Evolutionary conservation across 2,113 vertebrate genomes (phyloP).

Genomic region (Oreochromis niloticus): DNA sequence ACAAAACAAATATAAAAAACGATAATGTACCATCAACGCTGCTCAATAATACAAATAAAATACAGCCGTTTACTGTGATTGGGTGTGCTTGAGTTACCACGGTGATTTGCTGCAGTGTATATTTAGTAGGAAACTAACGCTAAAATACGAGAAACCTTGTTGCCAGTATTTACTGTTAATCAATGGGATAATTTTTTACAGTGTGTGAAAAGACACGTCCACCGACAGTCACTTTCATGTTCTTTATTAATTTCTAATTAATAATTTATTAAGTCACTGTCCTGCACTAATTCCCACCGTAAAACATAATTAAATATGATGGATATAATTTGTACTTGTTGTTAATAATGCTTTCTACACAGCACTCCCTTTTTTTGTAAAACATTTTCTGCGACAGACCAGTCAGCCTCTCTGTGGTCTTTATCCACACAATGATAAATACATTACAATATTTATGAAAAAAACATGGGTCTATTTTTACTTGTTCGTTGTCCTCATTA

Average conservation of each 20-base stretch:
- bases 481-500: not conserved
- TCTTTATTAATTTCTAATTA: not conserved
- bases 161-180: not conserved
- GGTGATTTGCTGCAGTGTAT: not conserved
- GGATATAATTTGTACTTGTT: not conserved
- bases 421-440: not conserved
- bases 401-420: not conserved
- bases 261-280: not conserved
- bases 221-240: not conserved
- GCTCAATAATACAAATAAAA: not conserved
- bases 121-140: not conserved
- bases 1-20: not conserved
- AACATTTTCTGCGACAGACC: not conserved
- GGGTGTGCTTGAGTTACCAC: not conserved
- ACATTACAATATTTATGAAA: not conserved
- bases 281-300: not conserved
- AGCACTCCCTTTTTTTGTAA: not conserved
- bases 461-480: not conserved
- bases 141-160: not conserved
- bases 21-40: rapidly evolving
- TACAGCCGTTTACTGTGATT: not conserved
- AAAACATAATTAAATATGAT: not conserved
- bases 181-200: not conserved
- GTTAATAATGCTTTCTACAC: not conserved
- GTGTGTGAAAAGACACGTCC: not conserved